Conservation (phyloP, 2,888 invertebrate species). For the Orthosia cruda region DNA sequence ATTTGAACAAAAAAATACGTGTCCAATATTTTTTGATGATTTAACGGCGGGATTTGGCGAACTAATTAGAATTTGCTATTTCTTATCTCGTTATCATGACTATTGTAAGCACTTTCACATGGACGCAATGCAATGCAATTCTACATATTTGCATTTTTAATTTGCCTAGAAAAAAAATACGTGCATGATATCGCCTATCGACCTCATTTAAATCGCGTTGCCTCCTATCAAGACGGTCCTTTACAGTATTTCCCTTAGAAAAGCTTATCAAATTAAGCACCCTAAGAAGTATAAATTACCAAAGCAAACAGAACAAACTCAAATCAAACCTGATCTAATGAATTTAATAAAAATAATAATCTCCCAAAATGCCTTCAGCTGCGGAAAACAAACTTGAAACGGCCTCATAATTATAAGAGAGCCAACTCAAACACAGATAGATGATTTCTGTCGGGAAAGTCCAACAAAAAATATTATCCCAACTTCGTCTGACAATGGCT, state of each 20-base stretch:
- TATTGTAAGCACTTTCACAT: too few relatives aligned
- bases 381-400: constrained; percentile 37
- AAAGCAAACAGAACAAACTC: constrained; percentile 16
- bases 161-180: too few relatives aligned
- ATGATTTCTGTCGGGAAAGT: constrained; percentile 43
- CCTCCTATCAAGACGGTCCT: too few relatives aligned
- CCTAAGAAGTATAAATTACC: constrained; percentile 19
- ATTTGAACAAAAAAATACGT: too few relatives aligned
- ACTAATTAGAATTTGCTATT: too few relatives aligned
- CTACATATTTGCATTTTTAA: too few relatives aligned
- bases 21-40: too few relatives aligned
- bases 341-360: constrained; percentile 32
- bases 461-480: constrained; percentile 57
- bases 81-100: too few relatives aligned
- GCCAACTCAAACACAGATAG: constrained; percentile 38
- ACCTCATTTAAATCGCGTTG: too few relatives aligned
- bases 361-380: constrained; percentile 14
- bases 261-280: constrained; percentile 15
- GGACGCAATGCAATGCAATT: too few relatives aligned
- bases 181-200: too few relatives aligned
- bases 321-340: constrained; percentile 6
- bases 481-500: constrained; percentile 51
- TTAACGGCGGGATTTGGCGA: too few relatives aligned
- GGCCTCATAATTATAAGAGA: constrained; percentile 49
- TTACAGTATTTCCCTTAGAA: background rate